Base-by-base conservation (phyloP, 2,113 vertebrate genomes). In the Dendropsophus ebraccatus region DNA sequence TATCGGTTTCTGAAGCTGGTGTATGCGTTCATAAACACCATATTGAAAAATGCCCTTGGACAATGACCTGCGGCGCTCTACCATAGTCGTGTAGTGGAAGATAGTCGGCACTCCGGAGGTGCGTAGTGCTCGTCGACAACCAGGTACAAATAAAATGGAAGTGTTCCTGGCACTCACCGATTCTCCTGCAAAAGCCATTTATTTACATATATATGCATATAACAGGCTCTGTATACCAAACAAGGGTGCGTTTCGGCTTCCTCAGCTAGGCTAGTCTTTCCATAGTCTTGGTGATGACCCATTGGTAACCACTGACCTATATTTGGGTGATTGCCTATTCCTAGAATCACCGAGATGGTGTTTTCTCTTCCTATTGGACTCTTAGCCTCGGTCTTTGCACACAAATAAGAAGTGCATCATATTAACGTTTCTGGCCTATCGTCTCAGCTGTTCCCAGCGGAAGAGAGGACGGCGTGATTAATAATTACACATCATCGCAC, bases 401-500 rank as follows among this genome's bases (percentile, higher is more conserved):
- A 35, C 10, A 10, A 69, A 67, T 8, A 69, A 35, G 30, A 17
- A 1, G 17, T 11, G 47, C 73, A 50, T 50, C 25, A 9, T 52
- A 76, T 28, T 50, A 30, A 10, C 17, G 23, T 21, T 54, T 11
- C 49, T 23, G 75, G 75, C 32, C 30, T 3, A 21, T 62, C 0
- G 35, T 41, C 54, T 1, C 89, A 45, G 88, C 89, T 86, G 1
- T 83, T 93, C 91, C 91, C 90, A 5, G 0, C 0, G 90, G 92
- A 87, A 28, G 7, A 80, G 87, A 17, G 77, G 72, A 87, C 56
- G 7, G 86, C 89, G 88, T 93, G 92, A 94, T 94, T 93, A 91
- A 94, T 93, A 88, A 87, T 90, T 92, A 86, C 92, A 90, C 90
- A 92, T 93, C 92, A 93, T 93, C 93, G 92, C 93, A 92, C 91